Evolutionary conservation across 2,113 vertebrate species (phyloP).

Genomic region (Orthonyx spaldingii): DNA sequence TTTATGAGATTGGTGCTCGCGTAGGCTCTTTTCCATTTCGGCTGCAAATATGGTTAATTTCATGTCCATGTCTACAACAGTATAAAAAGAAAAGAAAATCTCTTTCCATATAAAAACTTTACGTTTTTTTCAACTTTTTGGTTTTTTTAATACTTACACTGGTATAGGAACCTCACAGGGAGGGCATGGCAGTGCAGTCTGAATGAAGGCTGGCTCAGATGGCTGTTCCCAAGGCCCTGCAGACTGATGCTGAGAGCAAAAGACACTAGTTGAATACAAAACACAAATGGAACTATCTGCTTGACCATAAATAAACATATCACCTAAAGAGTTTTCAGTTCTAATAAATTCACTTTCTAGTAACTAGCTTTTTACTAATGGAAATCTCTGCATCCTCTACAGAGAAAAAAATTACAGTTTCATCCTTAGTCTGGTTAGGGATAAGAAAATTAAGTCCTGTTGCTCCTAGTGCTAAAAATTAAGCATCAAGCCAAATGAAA

Average conservation of each 20-base stretch:
- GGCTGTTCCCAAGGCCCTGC: constrained; percentile 91
- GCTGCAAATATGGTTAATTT: neutral
- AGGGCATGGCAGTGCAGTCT: constrained; percentile 85
- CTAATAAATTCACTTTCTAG: neutral
- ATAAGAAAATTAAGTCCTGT: neutral
- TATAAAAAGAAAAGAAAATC: neutral
- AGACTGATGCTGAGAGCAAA: constrained; percentile 76
- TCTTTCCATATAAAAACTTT: neutral
- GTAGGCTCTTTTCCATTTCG: neutral
- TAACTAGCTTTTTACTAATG: neutral
- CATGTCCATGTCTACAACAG: neutral
- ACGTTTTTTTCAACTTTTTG: neutral
- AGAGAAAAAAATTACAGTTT: neutral
- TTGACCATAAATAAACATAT: neutral
- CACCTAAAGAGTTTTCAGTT: neutral
- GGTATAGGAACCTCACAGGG: constrained; percentile 85
- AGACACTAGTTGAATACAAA: neutral
- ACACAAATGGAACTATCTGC: neutral
- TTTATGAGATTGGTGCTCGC: neutral
- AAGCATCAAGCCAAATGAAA: neutral
- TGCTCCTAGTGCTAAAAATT: neutral
- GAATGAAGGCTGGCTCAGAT: constrained; percentile 81
- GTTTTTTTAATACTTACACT: constrained; percentile 72
- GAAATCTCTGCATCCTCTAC: neutral
- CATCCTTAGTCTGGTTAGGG: neutral